Conservation (phyloP, 2,113 vertebrate species). For the Eudorcas thomsonii region DNA sequence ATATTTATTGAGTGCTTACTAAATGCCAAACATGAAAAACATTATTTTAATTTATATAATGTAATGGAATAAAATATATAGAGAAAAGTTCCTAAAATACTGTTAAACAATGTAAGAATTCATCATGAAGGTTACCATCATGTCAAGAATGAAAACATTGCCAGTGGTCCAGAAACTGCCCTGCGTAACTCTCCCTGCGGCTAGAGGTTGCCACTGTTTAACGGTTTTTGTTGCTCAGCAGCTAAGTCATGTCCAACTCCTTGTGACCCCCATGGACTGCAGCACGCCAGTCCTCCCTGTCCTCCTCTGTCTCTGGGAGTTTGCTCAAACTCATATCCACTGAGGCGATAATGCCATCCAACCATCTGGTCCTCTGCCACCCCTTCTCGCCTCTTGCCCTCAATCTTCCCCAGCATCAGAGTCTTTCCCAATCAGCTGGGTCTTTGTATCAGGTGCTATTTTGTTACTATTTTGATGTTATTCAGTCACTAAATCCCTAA, state of each 20-base stretch:
- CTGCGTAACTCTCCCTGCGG: accelerated
- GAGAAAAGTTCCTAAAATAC: neutral
- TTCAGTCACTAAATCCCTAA: too few species aligned
- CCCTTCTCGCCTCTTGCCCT: neutral
- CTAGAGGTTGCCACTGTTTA: neutral
- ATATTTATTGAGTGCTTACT: neutral
- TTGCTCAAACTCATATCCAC: neutral
- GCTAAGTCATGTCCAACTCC: neutral
- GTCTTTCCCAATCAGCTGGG: too few species aligned
- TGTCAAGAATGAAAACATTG: neutral
- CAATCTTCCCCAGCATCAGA: neutral
- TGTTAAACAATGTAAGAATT: neutral
- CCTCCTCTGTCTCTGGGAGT: neutral
- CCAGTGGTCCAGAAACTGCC: neutral
- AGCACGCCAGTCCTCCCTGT: accelerated
- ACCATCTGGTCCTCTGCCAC: neutral
- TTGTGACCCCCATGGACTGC: neutral
- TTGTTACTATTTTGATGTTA: too few species aligned
- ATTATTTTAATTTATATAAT: neutral
- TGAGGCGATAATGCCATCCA: neutral
- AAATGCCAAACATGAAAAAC: neutral
- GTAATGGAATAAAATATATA: neutral
- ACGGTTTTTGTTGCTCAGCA: neutral
- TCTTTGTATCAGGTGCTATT: too few species aligned
- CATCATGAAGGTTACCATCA: neutral